These are phyloP conservation scores for Cyrtodaria siliqua DNA, from an alignment of 2,888 invertebrate species.

Conservation along the genomic window DNA sequence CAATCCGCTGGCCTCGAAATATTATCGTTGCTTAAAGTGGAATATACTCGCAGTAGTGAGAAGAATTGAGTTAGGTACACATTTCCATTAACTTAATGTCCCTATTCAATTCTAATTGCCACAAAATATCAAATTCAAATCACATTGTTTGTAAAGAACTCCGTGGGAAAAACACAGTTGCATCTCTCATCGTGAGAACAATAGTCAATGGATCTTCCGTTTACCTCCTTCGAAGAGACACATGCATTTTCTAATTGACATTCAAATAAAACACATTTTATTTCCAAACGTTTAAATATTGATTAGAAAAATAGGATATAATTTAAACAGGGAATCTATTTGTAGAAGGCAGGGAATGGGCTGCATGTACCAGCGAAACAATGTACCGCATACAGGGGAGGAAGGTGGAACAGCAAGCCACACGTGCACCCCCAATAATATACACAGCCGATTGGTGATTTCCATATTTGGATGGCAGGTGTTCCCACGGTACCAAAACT, in stretches of 20 bases:
- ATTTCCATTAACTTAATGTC: slow-evolving; percentile 29
- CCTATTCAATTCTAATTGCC: slow-evolving; percentile 34
- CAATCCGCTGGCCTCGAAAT: neutral
- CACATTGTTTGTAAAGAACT: slow-evolving; percentile 72
- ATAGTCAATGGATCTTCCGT: slow-evolving; percentile 77
- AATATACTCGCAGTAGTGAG: too few species aligned
- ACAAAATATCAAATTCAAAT: slow-evolving; percentile 41
- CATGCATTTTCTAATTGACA: too few species aligned
- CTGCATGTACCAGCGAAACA: too few species aligned
- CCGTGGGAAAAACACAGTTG: slow-evolving; percentile 85
- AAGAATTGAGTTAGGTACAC: too few species aligned
- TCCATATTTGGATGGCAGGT: slow-evolving; percentile 83
- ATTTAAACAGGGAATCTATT: too few species aligned
- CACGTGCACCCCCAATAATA: slow-evolving; percentile 69
- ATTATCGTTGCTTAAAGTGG: too few species aligned
- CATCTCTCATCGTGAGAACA: slow-evolving; percentile 85
- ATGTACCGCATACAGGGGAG: slow-evolving; percentile 37
- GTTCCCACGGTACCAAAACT: slow-evolving; percentile 79
- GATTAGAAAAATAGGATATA: too few species aligned
- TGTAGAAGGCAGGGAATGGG: too few species aligned
- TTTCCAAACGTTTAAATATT: too few species aligned
- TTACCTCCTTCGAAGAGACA: slow-evolving; percentile 51
- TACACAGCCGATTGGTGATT: slow-evolving; percentile 79
- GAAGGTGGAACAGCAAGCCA: slow-evolving; percentile 70
- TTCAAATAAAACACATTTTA: too few species aligned